Percentiles rank a stretch among this genome's conserved stretches.
Conservation (phyloP, 2,888 invertebrate species). For the Zootermopsis nevadensis region DNA sequence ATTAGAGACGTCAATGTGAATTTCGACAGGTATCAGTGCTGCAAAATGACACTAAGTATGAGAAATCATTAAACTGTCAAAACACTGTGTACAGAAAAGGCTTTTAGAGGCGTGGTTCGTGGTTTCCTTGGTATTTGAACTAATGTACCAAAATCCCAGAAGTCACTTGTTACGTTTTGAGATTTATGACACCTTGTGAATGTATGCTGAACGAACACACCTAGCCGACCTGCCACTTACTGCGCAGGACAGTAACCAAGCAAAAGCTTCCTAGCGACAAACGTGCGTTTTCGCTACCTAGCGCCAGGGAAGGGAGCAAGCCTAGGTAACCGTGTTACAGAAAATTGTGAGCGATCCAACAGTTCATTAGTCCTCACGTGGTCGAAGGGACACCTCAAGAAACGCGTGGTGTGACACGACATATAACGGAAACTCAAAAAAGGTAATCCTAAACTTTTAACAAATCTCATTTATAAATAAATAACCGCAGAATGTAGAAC, state of each 20-base stretch:
- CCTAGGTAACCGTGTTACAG: background rate
- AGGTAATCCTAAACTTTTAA: background rate
- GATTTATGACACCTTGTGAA: slow-evolving; percentile 5
- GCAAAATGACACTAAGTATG: background rate
- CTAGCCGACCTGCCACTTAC: slow-evolving; percentile 4
- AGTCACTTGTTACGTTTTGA: background rate
- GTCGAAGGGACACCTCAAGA: background rate
- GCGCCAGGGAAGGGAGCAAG: background rate
- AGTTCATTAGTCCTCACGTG: background rate
- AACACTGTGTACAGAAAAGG: background rate
- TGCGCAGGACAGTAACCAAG: slow-evolving; percentile 5
- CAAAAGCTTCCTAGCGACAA: background rate
- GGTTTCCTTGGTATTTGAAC: background rate
- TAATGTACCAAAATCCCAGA: slow-evolving; percentile 5
- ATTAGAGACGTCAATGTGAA: background rate
- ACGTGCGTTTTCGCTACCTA: slow-evolving; percentile 10
- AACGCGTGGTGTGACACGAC: background rate
- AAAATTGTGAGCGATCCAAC: background rate
- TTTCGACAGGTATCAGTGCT: background rate
- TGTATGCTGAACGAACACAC: background rate
- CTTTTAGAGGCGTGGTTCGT: background rate
- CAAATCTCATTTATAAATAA: no score
- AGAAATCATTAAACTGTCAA: slow-evolving; percentile 6
- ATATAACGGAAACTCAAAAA: background rate
- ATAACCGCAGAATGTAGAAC: no score